Evolutionary conservation across 2,797 vertebrate genomes (phyloP), one percentile per base, ranked within the genome.

Genomic region (Sitta carolinensis): DNA sequence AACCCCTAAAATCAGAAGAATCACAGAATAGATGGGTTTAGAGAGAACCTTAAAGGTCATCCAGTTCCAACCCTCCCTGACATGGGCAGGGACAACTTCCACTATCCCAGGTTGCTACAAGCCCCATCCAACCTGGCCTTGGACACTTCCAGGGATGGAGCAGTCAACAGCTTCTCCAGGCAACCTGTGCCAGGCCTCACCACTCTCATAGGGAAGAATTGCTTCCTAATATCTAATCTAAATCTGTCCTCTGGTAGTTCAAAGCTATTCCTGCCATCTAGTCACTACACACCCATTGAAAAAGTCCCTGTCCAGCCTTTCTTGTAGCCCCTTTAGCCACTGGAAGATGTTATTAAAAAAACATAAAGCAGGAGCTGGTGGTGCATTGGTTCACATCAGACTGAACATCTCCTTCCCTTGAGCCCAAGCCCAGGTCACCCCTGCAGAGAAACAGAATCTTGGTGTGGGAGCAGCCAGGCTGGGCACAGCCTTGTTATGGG

Each of bases 41-140:
- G 20, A 45, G 6, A 17, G 20, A 23, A 22, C 10, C 20, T n/a
- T 43, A 21, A 69, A 76, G 36, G 43, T 9, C 36, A 69, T n/a
- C 32, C 42, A 55, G 13, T 36, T 32, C 32, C 11, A 42, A 9
- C 4, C 11, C 52, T 19, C 32, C 19, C 42, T 50, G 16, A 9
- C 27, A 25, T 4, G 7, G 19, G 13, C 16, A 62, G 32, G 11
- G 29, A n/a, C 32, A 57, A 0, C 7, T 63, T 63, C 16, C 23
- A 43, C 16, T 25, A 8, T 0, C 1, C 19, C 32, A 50, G 14
- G 8, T 2, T 38, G 9, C 7, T 20, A 8, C 16, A 38, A n/a
- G 21, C 19, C 27, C 32, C 5, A 5, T 63, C 63, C 57, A 63
- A 5, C 19, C 40, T 59, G n/a, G 23, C 40, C 29, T 4, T 43